Evolutionary conservation across 2,113 vertebrate genomes (phyloP), one percentile per base, ranked within the genome.

Genomic region (Salvator merianae): DNA sequence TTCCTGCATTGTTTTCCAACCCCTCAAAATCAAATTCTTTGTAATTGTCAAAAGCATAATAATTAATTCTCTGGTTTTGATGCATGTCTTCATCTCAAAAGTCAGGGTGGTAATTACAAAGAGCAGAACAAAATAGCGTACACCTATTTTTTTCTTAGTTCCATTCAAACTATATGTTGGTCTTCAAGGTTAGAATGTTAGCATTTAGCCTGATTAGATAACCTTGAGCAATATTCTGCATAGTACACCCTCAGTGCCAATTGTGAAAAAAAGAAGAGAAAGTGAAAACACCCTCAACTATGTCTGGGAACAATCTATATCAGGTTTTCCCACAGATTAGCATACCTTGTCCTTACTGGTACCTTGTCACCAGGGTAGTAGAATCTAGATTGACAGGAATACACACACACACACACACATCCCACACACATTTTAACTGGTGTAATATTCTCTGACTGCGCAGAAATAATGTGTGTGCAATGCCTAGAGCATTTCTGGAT

Each of bases 301-400:
- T 79, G 82, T 82, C 89, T 95, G 94, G 89, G 91, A 95, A 94
- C 89, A 76, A 12, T 28, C 65, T 0, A 0, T 65, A 83, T 66
- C 86, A 66, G 77, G 77, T 79, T 90, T 95, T 95, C 93, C 93
- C 94, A 94, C 69, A 55, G 84, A 55, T 68, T 86, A 86, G 1
- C 87, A 87, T 90, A 91, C 84, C 88, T 32, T 32, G 30, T 59
- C 69, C 71, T 91, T 79, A 3, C 26, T 87, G 87, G 80, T 88
- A 92, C 77, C 83, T 82, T 79, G 81, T 81, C 92, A 86, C 77
- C 0, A 2, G 22, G 80, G 89, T 86, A 90, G 86, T 83, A 4
- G 30, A 0, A 0, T 40, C 86, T 85, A 20, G 2, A 0, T 18
- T 80, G 89, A 38, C 82, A 86, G 82, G 6, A 75, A 82, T 86